These are phyloP conservation scores for Australoheros scitulus DNA, from an alignment of 2,113 vertebrate species.

Conservation along the genomic window DNA sequence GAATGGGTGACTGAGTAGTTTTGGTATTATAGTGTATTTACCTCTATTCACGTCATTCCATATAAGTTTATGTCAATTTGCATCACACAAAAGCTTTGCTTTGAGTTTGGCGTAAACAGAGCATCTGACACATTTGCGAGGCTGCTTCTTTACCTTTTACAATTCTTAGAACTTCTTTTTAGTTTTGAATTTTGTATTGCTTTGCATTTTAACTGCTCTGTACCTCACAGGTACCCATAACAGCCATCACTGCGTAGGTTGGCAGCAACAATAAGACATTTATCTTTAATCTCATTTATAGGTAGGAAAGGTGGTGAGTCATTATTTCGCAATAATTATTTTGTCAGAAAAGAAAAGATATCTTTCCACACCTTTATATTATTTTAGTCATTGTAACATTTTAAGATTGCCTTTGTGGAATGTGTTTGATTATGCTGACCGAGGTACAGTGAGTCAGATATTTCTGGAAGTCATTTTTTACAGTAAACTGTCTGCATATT, in stretches of 20 bases:
- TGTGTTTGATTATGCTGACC: neutral
- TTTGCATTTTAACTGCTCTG: neutral
- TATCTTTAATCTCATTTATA: neutral
- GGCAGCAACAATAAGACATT: neutral
- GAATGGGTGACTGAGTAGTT: no score
- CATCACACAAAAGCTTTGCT: neutral
- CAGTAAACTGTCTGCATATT: slow-evolving; percentile 16
- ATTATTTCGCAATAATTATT: neutral
- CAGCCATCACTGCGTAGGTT: neutral
- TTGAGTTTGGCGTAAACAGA: neutral
- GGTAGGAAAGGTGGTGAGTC: neutral
- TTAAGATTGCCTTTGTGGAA: neutral
- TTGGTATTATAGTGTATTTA: neutral
- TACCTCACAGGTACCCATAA: neutral
- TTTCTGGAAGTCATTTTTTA: slow-evolving; percentile 25
- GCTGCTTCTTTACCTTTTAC: neutral
- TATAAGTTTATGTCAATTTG: neutral
- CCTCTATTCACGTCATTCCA: neutral
- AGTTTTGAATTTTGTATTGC: neutral
- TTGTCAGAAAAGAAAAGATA: neutral
- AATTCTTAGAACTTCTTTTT: neutral
- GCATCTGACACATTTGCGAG: neutral
- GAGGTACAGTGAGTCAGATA: neutral
- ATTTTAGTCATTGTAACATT: neutral
- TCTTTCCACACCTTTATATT: neutral